Evolutionary conservation across 2,113 vertebrate genomes (phyloP), one percentile per base, ranked within the genome.

Genomic region (Melanerpes formicivorus): DNA sequence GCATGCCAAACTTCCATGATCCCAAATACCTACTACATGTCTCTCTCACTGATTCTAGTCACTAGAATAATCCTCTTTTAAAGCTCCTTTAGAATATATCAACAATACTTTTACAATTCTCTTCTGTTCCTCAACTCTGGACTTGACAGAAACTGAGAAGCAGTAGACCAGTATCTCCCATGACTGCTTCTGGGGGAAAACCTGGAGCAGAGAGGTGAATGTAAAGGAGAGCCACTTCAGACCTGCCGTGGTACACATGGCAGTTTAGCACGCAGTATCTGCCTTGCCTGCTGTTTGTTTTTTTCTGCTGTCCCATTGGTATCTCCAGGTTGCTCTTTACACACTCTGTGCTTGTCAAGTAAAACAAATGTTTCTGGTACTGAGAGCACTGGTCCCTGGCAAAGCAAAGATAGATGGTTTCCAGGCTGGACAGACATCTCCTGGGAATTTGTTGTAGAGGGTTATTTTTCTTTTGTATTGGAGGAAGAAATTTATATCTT

Each of bases 401-500:
- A 70, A 59, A 86, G 59, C 55, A 34, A 46, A 60, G 80, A 93
- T 23, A 72, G 71, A 81, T 88, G 65, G 37, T 52, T 88, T 91
- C 66, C 52, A 69, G 81, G 59, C 59, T 76, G 80, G 52, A 66
- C 2, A 7, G 63, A 5, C 44, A 25, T 81, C 84, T 44, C 71
- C 91, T 85, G 88, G 82, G 90, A 79, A 84, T 87, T 92, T 56
- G 26, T 62, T 96, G 87, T 59, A 92, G 60, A 83, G 65, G 11
- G 23, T 8, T 82, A 6, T 29, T 4, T 9, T 85, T 80, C 77
- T 83, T 74, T 62, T 42, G 11, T 77, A 78, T 80, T 48, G 44
- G 52, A 85, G 56, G 71, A 88, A 96, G 82, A 62, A 77, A 89
- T 92, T 87, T 82, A 66, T 95, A 80, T 92, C 67, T 92, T 84